phyloP scores from a whole-genome alignment of 2,888 invertebrate species.

The Crepidodera aurea region DNA sequence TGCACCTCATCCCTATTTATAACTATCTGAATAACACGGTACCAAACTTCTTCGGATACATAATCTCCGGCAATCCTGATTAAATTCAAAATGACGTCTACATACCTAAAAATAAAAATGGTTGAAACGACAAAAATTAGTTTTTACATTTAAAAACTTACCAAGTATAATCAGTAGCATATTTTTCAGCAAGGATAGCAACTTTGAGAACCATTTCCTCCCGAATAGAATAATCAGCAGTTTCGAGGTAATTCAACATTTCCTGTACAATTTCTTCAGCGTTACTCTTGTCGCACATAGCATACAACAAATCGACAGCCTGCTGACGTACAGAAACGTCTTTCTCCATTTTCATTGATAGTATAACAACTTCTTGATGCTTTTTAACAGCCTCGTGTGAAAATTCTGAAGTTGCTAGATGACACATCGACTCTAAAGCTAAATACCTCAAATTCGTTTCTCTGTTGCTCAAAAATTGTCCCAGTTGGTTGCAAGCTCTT shows the following conservation, averaged over 20 bases:
- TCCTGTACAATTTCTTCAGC: constrained; percentile 99
- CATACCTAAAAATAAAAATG: constrained; percentile 63
- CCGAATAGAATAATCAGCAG: constrained; percentile 98
- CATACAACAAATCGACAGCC: constrained; percentile 97
- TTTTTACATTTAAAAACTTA: constrained; percentile 57
- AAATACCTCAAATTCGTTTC: constrained; percentile 98
- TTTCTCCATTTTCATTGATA: constrained; percentile 99
- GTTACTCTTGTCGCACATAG: constrained; percentile 99
- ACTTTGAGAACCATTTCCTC: constrained; percentile 99
- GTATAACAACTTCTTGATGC: constrained; percentile 98
- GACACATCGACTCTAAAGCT: constrained; percentile 99
- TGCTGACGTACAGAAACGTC: constrained; percentile 98
- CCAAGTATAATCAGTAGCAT: constrained; percentile 99
- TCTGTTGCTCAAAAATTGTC: constrained; percentile 95
- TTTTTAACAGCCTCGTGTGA: constrained; percentile 99
- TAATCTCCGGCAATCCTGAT: constrained; percentile 99
- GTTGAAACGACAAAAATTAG: neutral
- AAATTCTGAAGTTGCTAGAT: constrained; percentile 98
- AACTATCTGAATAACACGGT: constrained; percentile 98
- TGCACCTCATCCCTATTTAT: constrained; percentile 99
- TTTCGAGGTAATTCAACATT: constrained; percentile 98
- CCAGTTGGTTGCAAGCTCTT: constrained; percentile 97
- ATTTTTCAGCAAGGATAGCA: constrained; percentile 98
- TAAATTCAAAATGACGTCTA: constrained; percentile 97
- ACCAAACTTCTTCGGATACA: constrained; percentile 99